Conservation (phyloP, 2,113 vertebrate genomes). For the Lepisosteus osseus region DNA sequence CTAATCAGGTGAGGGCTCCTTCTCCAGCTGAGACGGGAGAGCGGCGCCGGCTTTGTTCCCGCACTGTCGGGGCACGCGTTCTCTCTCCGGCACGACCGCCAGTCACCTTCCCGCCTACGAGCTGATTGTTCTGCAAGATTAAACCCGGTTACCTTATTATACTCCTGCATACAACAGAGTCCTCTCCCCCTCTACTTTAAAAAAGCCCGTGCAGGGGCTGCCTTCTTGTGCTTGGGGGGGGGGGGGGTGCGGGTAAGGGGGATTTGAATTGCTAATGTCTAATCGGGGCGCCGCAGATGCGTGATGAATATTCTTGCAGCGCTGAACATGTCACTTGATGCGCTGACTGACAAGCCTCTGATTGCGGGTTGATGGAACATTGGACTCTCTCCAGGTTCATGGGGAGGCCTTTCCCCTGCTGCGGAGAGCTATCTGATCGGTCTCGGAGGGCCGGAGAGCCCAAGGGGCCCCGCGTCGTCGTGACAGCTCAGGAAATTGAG, state of each 20-base stretch:
- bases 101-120: slow-evolving; percentile 76
- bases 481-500: too few relatives aligned
- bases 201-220: slow-evolving; percentile 61
- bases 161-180: slow-evolving; percentile 60
- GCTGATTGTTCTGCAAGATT: slow-evolving; percentile 79
- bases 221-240: slow-evolving; percentile 27
- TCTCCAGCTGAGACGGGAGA: slow-evolving; percentile 83
- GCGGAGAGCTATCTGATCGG: background rate
- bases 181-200: slow-evolving; percentile 60
- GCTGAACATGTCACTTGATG: slow-evolving; percentile 71
- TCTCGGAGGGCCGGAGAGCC: too few relatives aligned
- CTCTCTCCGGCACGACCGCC: slow-evolving; percentile 54
- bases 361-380: slow-evolving; percentile 75
- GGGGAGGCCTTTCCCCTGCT: slow-evolving; percentile 64
- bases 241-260: slow-evolving; percentile 37
- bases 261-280: slow-evolving; percentile 78
- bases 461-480: too few relatives aligned
- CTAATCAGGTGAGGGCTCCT: slow-evolving; percentile 88
- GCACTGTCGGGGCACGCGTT: slow-evolving; percentile 59
- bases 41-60: slow-evolving; percentile 70
- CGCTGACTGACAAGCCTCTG: slow-evolving; percentile 84
- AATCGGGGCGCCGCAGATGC: slow-evolving; percentile 80
- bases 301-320: slow-evolving; percentile 77
- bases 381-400: slow-evolving; percentile 84
- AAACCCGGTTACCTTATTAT: slow-evolving; percentile 68